Evolutionary conservation across 2,888 invertebrate species (phyloP), one percentile per base, ranked within the genome.

Genomic region (Iphiclides podalirius): DNA sequence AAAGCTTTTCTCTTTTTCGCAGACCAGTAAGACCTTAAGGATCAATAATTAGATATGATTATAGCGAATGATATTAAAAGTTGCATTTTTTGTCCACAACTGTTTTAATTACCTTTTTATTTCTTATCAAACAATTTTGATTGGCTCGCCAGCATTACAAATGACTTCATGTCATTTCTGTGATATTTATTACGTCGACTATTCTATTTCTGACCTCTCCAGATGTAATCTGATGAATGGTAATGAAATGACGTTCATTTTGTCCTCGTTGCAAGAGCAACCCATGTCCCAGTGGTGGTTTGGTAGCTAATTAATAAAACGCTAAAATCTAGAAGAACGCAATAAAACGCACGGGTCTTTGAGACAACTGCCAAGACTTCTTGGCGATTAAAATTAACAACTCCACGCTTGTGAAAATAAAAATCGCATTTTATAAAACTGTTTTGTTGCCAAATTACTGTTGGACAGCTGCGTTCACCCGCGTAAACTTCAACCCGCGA

Each of bases 351-450:
- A 70, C 70, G 70, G 72, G 64, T 63, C 81, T 82, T 83, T 83
- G 82, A 79, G 71, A 74, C 76, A 77, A 74, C 77, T 86, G 87
- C 87, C 86, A 87, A 87, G 81, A 82, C 64, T 72, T 80, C 71
- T 72, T 75, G 75, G 76, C 72, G 81, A 86, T 85, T 80, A 82
- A 81, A 85, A 84, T 83, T 79, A 79, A 82, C 73, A 76, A 67
- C 72, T 58, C 62, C 61, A 58, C 61, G 70, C 65, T 52, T 59
- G 70, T 67, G 61, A 75, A 82, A 82, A 84, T 79, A 82, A 81
- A 81, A 78, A 67, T 73, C 60, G 62, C 72, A 71, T 72, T 50
- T 81, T 79, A 77, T 66, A 68, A 77, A 78, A 76, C 67, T 71
- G 73, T 82, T 77, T 76, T 72, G 70, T 68, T 83, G 79, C 77